Conservation (phyloP, 2,797 vertebrate species). For the Selene dorsalis region DNA sequence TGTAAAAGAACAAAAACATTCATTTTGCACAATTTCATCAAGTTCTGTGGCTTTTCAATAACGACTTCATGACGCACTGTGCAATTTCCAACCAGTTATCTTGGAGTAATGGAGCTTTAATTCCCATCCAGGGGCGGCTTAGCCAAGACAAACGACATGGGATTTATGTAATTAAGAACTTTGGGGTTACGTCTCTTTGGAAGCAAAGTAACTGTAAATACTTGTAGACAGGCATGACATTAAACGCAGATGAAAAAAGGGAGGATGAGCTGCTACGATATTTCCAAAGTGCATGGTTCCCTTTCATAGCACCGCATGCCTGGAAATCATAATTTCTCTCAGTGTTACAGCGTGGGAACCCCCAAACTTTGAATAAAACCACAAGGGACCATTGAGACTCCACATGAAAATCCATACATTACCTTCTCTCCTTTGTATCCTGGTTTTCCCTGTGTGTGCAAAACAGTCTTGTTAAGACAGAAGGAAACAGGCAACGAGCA, state of each 20-base stretch:
- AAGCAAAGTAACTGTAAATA: slow-evolving; percentile 4
- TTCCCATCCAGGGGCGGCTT: not conserved
- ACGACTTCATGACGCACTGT: slow-evolving; percentile 14
- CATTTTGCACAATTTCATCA: slow-evolving; percentile 16
- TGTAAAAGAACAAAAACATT: slow-evolving; percentile 60
- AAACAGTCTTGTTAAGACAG: slow-evolving; percentile 54
- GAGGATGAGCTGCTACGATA: slow-evolving; percentile 11
- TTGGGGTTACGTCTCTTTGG: not conserved
- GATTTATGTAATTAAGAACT: slow-evolving; percentile 12
- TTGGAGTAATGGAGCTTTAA: slow-evolving; percentile 24
- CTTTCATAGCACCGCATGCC: slow-evolving; percentile 6
- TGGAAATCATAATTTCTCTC: slow-evolving; percentile 31
- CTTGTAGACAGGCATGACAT: slow-evolving; percentile 27
- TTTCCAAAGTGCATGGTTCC: not conserved
- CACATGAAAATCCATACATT: slow-evolving; percentile 46
- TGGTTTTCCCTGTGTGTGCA: slow-evolving; percentile 86
- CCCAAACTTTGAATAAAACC: not conserved
- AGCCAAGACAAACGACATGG: not conserved
- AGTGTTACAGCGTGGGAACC: slow-evolving; percentile 21
- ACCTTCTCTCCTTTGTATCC: slow-evolving; percentile 95
- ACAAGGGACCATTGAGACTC: not conserved
- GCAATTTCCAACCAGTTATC: not conserved
- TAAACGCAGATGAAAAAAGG: slow-evolving; percentile 21
- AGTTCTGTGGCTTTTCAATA: slow-evolving; percentile 5
- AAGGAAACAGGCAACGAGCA: not conserved